phyloP scores from a whole-genome alignment of 2,797 vertebrate species.

The Oceanodroma leucorhoa region DNA sequence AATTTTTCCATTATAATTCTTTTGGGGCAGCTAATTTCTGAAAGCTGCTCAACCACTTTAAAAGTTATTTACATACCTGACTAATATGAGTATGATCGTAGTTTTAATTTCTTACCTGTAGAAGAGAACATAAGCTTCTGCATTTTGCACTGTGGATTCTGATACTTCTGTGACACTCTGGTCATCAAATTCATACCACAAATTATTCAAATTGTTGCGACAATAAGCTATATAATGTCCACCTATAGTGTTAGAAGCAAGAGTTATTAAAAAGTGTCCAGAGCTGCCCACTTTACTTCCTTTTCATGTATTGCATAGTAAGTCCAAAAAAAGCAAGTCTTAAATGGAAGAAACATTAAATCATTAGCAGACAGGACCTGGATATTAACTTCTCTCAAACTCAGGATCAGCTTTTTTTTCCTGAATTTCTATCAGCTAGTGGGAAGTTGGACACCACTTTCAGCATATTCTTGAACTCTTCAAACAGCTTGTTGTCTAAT shows the following conservation, averaged over 20 bases:
- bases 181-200: conserved; percentile 98
- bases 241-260: conserved; percentile 73
- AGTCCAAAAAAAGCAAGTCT: neutral
- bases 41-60: neutral
- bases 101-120: conserved; percentile 86
- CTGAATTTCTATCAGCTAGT: neutral
- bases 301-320: neutral
- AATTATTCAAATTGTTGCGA: conserved; percentile 91
- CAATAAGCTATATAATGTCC: conserved; percentile 98
- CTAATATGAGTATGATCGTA: fast-evolving
- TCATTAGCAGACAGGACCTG: neutral
- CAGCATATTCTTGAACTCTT: neutral
- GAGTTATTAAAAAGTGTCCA: neutral
- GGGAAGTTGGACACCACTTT: neutral
- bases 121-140: conserved; percentile 97
- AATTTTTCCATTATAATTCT: neutral
- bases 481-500: neutral
- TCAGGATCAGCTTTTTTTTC: neutral
- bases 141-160: conserved; percentile 94
- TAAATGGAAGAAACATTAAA: neutral
- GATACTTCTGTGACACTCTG: conserved; percentile 97
- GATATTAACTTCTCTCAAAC: neutral
- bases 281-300: neutral
- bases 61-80: neutral
- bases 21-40: neutral